A percentile compares a stretch with the other conserved stretches of the same genome.
phyloP scores from a whole-genome alignment of 2,797 vertebrate genomes.

The Gymnothorax reevesii region DNA sequence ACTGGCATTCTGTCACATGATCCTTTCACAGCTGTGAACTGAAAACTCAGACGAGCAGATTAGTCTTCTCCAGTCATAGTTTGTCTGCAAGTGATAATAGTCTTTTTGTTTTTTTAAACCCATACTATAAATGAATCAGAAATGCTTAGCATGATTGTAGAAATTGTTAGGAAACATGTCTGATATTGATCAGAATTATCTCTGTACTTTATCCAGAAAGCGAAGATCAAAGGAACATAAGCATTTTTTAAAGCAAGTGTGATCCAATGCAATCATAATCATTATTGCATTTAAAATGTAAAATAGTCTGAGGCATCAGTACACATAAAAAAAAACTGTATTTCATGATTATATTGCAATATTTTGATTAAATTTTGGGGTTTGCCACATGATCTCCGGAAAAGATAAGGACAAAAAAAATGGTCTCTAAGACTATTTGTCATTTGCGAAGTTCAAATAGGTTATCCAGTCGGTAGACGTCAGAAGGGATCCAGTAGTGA shows the following conservation, averaged over 20 bases:
- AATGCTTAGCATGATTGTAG: neutral
- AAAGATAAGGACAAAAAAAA: neutral
- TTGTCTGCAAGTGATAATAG: neutral
- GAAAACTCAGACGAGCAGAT: neutral
- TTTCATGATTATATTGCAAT: neutral
- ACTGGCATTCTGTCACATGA: neutral
- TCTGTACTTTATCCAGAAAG: neutral
- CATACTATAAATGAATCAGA: neutral
- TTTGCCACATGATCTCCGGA: neutral
- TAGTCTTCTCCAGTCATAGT: neutral
- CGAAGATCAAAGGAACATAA: neutral
- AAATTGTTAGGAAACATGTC: neutral
- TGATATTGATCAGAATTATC: neutral
- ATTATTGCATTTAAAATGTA: neutral
- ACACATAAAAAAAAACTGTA: neutral
- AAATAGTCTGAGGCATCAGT: too few relatives aligned
- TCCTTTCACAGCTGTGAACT: neutral
- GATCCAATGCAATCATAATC: neutral
- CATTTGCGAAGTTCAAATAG: neutral
- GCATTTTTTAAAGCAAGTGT: neutral
- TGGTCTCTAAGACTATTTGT: neutral
- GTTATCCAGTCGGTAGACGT: neutral
- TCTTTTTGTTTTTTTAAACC: neutral
- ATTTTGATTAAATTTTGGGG: neutral
- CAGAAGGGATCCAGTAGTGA: too few relatives aligned